Percentiles rank a stretch among this genome's conserved stretches.
Conservation (phyloP, 2,888 invertebrate genomes). For the Hirtodrosophila duncani region DNA sequence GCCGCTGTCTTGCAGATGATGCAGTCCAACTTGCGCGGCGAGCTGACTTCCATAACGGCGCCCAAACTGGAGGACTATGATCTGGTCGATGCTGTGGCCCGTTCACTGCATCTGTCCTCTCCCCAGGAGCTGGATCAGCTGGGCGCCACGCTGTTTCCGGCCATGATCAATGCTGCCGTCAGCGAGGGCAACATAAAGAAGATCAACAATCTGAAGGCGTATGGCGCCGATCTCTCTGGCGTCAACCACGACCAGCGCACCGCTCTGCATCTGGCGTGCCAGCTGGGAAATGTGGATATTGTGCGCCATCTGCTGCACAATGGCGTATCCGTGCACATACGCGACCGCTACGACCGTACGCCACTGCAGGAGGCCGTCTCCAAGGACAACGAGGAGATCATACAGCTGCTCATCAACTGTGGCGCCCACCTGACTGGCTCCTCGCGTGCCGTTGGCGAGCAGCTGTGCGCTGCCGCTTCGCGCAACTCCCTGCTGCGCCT, state of each 20-base stretch:
- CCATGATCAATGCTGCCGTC: conserved; percentile 84
- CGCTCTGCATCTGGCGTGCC: conserved; percentile 88
- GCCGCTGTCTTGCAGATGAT: conserved; percentile 82
- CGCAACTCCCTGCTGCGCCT: conserved; percentile 81
- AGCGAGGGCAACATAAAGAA: conserved; percentile 80
- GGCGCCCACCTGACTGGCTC: conserved; percentile 86
- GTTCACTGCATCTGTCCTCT: conserved; percentile 80
- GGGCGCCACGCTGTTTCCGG: conserved; percentile 83
- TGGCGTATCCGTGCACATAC: conserved; percentile 90
- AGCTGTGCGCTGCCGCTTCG: conserved; percentile 84
- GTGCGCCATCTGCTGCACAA: conserved; percentile 86
- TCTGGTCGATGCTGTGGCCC: conserved; percentile 82
- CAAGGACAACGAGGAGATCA: conserved; percentile 82
- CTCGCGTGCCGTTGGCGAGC: conserved; percentile 82
- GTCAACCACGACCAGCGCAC: conserved; percentile 87
- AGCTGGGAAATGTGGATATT: conserved; percentile 83
- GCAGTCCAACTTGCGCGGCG: conserved; percentile 87
- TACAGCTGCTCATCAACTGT: conserved; percentile 84
- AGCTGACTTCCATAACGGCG: conserved; percentile 81
- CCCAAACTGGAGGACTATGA: conserved; percentile 79
- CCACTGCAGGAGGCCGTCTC: conserved; percentile 86
- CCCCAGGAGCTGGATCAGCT: conserved; percentile 81
- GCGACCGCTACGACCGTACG: conserved; percentile 85
- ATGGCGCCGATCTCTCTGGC: conserved; percentile 87
- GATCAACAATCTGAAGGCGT: conserved; percentile 76